Base-by-base conservation (phyloP, 2,888 invertebrate genomes). In the Dione juno region DNA sequence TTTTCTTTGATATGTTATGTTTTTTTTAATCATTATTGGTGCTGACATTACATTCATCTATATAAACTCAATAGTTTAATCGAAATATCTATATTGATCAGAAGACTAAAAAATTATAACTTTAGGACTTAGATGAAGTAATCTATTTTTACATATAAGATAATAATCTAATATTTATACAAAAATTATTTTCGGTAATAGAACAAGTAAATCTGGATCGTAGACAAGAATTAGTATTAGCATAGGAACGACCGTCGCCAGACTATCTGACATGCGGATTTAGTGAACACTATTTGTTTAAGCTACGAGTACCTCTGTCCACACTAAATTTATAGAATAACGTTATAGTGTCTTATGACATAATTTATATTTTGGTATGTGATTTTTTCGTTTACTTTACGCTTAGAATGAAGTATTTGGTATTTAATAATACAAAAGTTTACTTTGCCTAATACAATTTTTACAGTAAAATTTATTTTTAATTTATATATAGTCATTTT, bases 201-300 rank as follows among this genome's bases (percentile, higher is more conserved):
- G 43, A 40, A 59, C 40, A 21, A 37, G 48, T 52, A 61, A 70
- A 68, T 68, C 66, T 50, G 54, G 16, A 21, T 50, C 54, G 58
- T 61, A 66, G 70, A 67, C 78, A 77, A 78, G 80, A 79, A 78
- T 82, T 80, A 78, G 72, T 70, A 85, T 85, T 85, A 78, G 77
- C 84, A 85, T 85, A 83, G 79, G 81, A 83, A 85, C 81, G 80
- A 79, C 76, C 74, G 72, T 75, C 65, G 61, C 72, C 69, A 76
- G 78, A 78, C 78, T 81, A 79, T 80, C 79, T 80, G 75, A 74
- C 76, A 72, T 75, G 72, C 75, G 69, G 57, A 73, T 75, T 75
- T 75, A 77, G 75, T 45, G 43, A 40, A 11, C 40, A 50, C 66
- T 72, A 63, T 66, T 69, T 64, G 61, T 69, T 35, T 66, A 72